Percentiles rank a stretch among this genome's conserved stretches.
Evolutionary conservation across 2,113 vertebrate species (phyloP).

Genomic region (Campylomormyrus numenius): DNA sequence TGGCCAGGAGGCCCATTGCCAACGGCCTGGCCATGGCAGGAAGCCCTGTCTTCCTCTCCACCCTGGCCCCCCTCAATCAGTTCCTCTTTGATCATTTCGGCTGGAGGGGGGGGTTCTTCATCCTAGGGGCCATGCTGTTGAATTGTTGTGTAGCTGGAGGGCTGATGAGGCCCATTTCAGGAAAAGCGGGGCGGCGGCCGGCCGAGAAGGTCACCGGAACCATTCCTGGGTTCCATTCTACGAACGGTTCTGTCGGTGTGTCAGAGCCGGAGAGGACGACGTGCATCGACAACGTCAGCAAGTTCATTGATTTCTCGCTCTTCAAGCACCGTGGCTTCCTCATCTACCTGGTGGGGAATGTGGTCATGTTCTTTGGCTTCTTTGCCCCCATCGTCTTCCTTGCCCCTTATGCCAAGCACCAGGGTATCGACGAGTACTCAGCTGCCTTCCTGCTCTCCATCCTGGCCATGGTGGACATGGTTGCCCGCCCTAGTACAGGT

Average conservation of each 20-base stretch:
- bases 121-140: conserved; percentile 68
- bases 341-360: conserved; percentile 69
- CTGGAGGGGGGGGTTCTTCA: conserved; percentile 71
- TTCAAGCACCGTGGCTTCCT: conserved; percentile 72
- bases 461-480: conserved; percentile 67
- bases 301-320: conserved; percentile 64
- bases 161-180: conserved; percentile 65
- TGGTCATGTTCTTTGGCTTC: conserved; percentile 69
- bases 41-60: conserved; percentile 66
- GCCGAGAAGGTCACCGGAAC: conserved; percentile 1
- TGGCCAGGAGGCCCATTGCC: conserved; percentile 62
- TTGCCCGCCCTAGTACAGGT: conserved; percentile 61
- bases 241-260: not conserved
- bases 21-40: conserved; percentile 74
- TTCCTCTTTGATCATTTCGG: conserved; percentile 64
- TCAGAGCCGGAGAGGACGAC: not conserved
- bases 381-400: conserved; percentile 74
- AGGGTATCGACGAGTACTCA: conserved; percentile 62
- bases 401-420: conserved; percentile 62
- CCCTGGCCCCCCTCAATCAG: conserved; percentile 69
- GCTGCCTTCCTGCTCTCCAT: conserved; percentile 67
- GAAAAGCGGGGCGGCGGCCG: conserved; percentile 8
- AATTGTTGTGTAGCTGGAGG: conserved; percentile 73
- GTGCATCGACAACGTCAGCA: conserved; percentile 49
- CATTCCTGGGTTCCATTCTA: conserved; percentile 19